These are phyloP conservation scores for Dipodomys ordii DNA, from an alignment of 2,113 vertebrate species.

Conservation along the genomic window DNA sequence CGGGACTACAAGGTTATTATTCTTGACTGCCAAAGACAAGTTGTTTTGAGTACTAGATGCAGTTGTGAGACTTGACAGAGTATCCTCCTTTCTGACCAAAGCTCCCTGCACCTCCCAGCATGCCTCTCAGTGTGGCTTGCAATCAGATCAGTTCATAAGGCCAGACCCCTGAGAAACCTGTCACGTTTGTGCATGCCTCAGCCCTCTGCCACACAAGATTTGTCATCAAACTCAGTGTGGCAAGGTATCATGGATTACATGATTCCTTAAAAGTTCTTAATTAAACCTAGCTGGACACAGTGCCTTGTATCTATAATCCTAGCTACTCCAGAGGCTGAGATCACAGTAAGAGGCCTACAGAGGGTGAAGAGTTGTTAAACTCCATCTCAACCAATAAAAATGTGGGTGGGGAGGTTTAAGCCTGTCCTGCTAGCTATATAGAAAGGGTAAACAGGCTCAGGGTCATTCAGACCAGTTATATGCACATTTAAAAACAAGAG, in stretches of 20 bases:
- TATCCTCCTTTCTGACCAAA: neutral
- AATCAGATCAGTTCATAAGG: too few relatives aligned
- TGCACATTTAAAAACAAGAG: constrained; percentile 1
- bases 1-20: neutral
- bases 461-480: too few relatives aligned
- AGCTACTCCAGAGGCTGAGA: too few relatives aligned
- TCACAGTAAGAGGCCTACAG: too few relatives aligned
- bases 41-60: neutral
- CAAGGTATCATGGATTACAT: neutral
- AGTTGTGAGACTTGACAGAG: neutral
- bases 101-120: neutral
- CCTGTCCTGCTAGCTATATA: too few relatives aligned
- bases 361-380: too few relatives aligned
- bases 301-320: too few relatives aligned
- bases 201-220: neutral
- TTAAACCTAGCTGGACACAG: too few relatives aligned
- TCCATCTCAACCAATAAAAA: too few relatives aligned
- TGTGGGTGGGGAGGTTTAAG: too few relatives aligned
- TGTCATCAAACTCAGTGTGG: neutral
- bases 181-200: too few relatives aligned
- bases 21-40: neutral
- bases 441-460: too few relatives aligned
- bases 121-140: neutral
- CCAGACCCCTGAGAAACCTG: neutral
- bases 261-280: constrained; percentile 28